These are phyloP conservation scores for Neopelma chrysocephalum DNA, from an alignment of 2,797 vertebrate species.

Conservation along the genomic window DNA sequence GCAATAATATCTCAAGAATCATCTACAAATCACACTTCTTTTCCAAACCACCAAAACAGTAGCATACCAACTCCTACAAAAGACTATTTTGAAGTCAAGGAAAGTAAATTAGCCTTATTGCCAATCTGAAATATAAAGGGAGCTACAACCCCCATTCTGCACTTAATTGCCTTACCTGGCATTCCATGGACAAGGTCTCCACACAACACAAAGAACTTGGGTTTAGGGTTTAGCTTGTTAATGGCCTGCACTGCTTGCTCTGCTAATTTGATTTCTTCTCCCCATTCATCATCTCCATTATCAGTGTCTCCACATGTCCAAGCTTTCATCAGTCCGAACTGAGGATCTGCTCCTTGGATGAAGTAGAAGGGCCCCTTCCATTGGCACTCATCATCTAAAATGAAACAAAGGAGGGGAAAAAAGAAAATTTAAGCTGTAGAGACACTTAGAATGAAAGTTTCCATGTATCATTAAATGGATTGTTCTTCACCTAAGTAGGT, in stretches of 20 bases:
- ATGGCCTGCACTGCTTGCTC: conserved; percentile 85
- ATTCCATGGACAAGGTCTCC: conserved; percentile 94
- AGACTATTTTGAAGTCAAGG: background rate
- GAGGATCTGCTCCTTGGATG: conserved; percentile 93
- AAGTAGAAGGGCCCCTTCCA: conserved; percentile 95
- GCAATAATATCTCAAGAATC: background rate
- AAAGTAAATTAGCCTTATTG: background rate
- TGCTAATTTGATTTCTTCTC: conserved; percentile 86
- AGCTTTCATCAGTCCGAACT: conserved; percentile 97
- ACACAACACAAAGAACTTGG: conserved; percentile 91
- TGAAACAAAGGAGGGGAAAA: background rate
- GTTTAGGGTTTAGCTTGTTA: conserved; percentile 85
- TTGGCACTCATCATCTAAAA: conserved; percentile 81
- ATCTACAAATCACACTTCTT: background rate
- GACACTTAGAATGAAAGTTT: background rate
- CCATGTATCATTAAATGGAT: background rate
- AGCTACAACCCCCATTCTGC: background rate
- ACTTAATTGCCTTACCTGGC: conserved; percentile 83
- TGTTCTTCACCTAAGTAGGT: conserved; percentile 19
- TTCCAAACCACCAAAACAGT: background rate
- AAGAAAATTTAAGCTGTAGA: background rate
- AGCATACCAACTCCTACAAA: background rate
- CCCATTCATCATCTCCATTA: conserved; percentile 89
- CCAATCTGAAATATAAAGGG: background rate
- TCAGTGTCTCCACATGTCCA: conserved; percentile 85